These are phyloP conservation scores for Amitus sp. DNA, from an alignment of 2,888 invertebrate species.

Conservation along the genomic window DNA sequence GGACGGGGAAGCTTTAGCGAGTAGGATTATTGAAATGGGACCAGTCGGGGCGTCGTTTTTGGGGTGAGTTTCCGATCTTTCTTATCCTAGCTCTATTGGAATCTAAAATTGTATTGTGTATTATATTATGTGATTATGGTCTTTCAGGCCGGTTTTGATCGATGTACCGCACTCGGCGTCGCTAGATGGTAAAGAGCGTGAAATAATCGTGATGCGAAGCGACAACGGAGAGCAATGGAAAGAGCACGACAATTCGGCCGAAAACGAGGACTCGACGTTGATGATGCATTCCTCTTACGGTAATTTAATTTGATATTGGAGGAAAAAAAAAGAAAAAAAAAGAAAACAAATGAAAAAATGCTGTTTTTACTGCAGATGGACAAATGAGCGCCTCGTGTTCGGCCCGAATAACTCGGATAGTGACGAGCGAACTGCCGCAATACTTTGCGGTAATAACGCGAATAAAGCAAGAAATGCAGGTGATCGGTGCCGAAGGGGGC, in stretches of 20 bases:
- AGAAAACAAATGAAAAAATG: too few relatives aligned
- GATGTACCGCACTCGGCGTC: conserved; percentile 99
- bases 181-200: conserved; percentile 90
- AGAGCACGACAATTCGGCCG: conserved; percentile 80
- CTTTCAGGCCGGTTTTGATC: conserved; percentile 85
- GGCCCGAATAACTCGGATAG: conserved; percentile 89
- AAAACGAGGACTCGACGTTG: conserved; percentile 72
- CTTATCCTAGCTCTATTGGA: too few relatives aligned
- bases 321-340: too few relatives aligned
- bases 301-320: too few relatives aligned
- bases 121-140: too few relatives aligned
- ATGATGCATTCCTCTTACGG: conserved; percentile 78
- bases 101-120: too few relatives aligned
- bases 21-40: conserved; percentile 92
- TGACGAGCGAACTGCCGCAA: conserved; percentile 97
- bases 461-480: conserved; percentile 95
- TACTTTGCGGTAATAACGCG: conserved; percentile 97
- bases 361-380: too few relatives aligned
- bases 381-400: conserved; percentile 61
- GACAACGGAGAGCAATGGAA: conserved; percentile 99
- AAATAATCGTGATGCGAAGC: conserved; percentile 94
- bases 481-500: conserved; percentile 97
- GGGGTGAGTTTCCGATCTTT: conserved; percentile 74
- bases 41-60: conserved; percentile 96
- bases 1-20: conserved; percentile 98